Conservation (phyloP, 2,888 invertebrate species). For the Reticulitermes lucifugus region DNA sequence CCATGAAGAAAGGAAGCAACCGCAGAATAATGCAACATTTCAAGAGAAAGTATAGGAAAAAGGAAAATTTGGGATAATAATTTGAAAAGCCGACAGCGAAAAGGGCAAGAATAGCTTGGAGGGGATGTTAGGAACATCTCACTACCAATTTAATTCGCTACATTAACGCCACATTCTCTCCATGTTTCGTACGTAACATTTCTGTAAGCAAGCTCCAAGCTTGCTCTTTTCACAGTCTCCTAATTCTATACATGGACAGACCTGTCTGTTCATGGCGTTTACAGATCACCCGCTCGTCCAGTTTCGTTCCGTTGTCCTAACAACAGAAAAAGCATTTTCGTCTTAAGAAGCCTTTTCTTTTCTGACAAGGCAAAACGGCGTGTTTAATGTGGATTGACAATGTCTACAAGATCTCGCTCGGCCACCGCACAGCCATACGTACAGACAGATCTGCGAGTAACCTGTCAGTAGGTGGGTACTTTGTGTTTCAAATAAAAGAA, state of each 20-base stretch:
- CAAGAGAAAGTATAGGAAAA: neutral
- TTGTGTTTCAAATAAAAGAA: neutral
- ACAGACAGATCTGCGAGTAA: neutral
- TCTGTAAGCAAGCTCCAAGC: neutral
- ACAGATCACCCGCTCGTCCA: constrained; percentile 7
- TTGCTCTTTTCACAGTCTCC: constrained; percentile 1
- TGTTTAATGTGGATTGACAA: constrained; percentile 13
- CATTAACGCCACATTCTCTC: neutral
- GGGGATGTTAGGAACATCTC: neutral
- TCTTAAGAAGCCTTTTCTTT: neutral
- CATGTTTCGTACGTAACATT: neutral
- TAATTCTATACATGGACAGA: constrained; percentile 3
- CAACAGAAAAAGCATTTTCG: neutral
- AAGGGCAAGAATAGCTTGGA: neutral
- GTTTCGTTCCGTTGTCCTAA: neutral
- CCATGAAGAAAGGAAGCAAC: neutral
- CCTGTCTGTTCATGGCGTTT: neutral
- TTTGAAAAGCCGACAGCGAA: neutral
- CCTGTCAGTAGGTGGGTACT: neutral
- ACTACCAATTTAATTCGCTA: constrained; percentile 10
- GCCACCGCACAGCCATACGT: neutral
- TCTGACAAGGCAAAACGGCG: neutral
- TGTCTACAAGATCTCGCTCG: constrained; percentile 6
- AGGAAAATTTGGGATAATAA: neutral
- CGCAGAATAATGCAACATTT: neutral